Evolutionary conservation across 2,888 invertebrate species (phyloP).

Genomic region (Melolontha melolontha): DNA sequence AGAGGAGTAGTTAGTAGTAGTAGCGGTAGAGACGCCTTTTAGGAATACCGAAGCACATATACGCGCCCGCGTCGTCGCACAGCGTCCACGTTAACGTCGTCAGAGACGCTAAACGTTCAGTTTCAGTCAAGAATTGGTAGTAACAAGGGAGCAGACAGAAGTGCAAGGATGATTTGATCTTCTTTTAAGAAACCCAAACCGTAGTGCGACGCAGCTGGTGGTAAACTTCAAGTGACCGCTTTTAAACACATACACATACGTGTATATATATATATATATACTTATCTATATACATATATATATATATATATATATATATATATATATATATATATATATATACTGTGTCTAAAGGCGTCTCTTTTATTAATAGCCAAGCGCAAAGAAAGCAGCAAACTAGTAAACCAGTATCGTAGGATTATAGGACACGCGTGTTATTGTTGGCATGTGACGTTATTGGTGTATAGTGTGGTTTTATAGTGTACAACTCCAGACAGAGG

Average conservation of each 20-base stretch:
- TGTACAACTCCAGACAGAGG: constrained; percentile 15
- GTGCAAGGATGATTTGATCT: constrained; percentile 48
- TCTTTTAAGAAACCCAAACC: constrained; percentile 47
- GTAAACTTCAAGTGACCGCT: constrained; percentile 39
- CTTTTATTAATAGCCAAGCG: constrained; percentile 50
- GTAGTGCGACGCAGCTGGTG: constrained; percentile 41
- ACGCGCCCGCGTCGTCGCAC: constrained; percentile 46
- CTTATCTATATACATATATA: too few relatives aligned
- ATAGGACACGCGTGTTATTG: constrained; percentile 48
- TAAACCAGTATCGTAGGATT: constrained; percentile 33
- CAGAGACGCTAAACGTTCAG: constrained; percentile 38
- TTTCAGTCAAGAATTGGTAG: constrained; percentile 52
- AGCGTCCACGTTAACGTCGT: constrained; percentile 46
- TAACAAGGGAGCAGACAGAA: constrained; percentile 39
- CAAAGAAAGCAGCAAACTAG: constrained; percentile 37
- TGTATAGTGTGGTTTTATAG: constrained; percentile 40
- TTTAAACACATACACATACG: constrained; percentile 11
- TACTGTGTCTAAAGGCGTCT: constrained; percentile 46
- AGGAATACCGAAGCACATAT: constrained; percentile 17
- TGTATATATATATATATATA: constrained; percentile 15
- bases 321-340: constrained; percentile 48
- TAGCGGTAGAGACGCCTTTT: constrained; percentile 36
- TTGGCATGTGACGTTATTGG: constrained; percentile 51
- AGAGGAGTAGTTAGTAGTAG: constrained; percentile 1
- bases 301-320: constrained; percentile 34